These are phyloP conservation scores for Chymomyza costata DNA, from an alignment of 1,140 invertebrate genomes.

Conservation along the genomic window DNA sequence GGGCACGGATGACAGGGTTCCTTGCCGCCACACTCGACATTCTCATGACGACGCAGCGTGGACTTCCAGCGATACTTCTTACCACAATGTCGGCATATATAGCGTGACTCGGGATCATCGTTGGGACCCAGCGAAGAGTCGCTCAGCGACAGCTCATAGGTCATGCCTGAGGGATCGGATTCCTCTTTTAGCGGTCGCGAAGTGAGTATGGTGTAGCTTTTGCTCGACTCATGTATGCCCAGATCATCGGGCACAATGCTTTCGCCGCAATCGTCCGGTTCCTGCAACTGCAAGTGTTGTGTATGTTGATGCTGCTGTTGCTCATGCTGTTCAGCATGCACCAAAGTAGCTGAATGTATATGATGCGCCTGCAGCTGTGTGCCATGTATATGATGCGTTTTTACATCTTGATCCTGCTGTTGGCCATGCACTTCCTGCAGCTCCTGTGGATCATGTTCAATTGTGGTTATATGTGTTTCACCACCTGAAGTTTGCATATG, in stretches of 20 bases:
- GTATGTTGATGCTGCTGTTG: slow-evolving; percentile 41
- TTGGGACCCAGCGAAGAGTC: slow-evolving; percentile 74
- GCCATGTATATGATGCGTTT: slow-evolving; percentile 56
- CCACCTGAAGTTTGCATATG: slow-evolving; percentile 57
- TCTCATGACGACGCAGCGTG: slow-evolving; percentile 86
- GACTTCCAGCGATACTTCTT: slow-evolving; percentile 89
- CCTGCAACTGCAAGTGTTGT: slow-evolving; percentile 58
- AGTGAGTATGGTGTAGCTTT: slow-evolving; percentile 73
- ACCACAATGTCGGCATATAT: slow-evolving; percentile 86
- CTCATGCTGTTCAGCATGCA: slow-evolving; percentile 34
- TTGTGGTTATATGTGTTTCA: slow-evolving; percentile 59
- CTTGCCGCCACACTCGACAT: slow-evolving; percentile 91
- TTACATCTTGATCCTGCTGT: slow-evolving; percentile 47
- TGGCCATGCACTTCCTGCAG: slow-evolving; percentile 40
- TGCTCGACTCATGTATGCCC: slow-evolving; percentile 61
- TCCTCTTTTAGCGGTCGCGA: slow-evolving; percentile 69
- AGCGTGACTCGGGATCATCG: slow-evolving; percentile 80
- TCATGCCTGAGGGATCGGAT: slow-evolving; percentile 63
- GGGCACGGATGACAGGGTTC: slow-evolving; percentile 88
- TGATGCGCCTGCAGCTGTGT: slow-evolving; percentile 58
- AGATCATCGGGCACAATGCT: slow-evolving; percentile 61
- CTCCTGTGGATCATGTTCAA: slow-evolving; percentile 61
- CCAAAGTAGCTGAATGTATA: slow-evolving; percentile 41
- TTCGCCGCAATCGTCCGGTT: slow-evolving; percentile 64
- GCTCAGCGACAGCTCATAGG: slow-evolving; percentile 69